Base-by-base conservation (phyloP, 2,797 vertebrate species). In the Toxotes lorentzi region DNA sequence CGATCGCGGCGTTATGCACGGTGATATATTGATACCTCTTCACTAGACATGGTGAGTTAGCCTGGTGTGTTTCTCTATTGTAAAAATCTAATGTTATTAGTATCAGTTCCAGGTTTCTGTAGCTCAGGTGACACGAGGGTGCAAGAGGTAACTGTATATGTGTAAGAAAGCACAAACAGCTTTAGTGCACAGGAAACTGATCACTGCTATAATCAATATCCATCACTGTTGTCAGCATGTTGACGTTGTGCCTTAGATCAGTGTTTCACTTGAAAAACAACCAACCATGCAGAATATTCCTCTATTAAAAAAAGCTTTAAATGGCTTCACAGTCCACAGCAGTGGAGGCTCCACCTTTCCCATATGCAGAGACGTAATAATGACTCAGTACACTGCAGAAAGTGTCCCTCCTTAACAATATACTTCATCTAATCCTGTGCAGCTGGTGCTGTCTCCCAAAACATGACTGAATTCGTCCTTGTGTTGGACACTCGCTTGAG, bases 91-190 rank as follows among this genome's bases (percentile, higher is more conserved):
- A 53, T 54, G 16, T 45, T 12, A 5, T 13, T 65, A 30, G 59
- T 67, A 45, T 61, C 41, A 34, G 34, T 58, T 77, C 24, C 57
- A 62, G 65, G 69, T 64, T 64, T 76, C 11, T 61, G 61, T 50
- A n/a, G 79, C 40, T 78, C 12, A n/a, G 35, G 40, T 41, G 54
- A 81, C 41, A 53, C 24, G 5, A 53, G 3, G 38, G 8, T 17
- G 43, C 50, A 66, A 56, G 56, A 56, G 14, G 48, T 48, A 21
- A 43, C 7, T 40, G 16, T 38, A 16, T 1, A 19, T 8, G 8
- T 23, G 23, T n/a, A 27, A 11, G 38, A 41, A 16, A 4, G 40
- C 4, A 41, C 12, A 5, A 41, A 41, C 12, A 41, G 40, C 40
- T 14, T 14, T 41, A 48, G 21, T n/a, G 4, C 19, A 10, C 47